A percentile compares a stretch with the other conserved stretches of the same genome.
phyloP scores from a whole-genome alignment of 1,140 invertebrate genomes.

The Homarus americanus region DNA sequence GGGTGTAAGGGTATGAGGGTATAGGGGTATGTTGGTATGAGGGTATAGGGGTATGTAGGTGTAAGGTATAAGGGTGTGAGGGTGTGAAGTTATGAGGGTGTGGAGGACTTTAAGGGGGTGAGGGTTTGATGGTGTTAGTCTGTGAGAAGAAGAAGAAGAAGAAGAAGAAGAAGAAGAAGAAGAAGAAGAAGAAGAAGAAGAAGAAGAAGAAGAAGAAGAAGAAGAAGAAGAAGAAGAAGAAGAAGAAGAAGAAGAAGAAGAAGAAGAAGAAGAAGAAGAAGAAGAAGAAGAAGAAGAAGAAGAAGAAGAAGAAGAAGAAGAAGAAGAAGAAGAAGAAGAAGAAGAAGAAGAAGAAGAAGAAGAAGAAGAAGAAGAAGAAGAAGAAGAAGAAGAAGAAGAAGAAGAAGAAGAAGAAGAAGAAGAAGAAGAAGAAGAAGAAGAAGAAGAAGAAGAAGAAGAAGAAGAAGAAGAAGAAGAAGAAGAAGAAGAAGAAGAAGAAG shows the following conservation, averaged over 20 bases:
- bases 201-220: conserved; percentile 8
- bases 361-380: neutral
- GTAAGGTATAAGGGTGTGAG: no score
- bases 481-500: neutral
- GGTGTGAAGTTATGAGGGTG: no score
- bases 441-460: neutral
- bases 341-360: neutral
- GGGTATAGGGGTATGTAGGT: no score
- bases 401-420: neutral
- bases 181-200: neutral
- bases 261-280: no score
- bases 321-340: neutral
- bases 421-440: neutral
- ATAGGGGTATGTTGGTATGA: no score
- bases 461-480: neutral
- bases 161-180: neutral
- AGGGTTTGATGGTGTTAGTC: no score
- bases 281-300: no score
- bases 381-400: neutral
- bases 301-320: neutral
- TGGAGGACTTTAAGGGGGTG: no score
- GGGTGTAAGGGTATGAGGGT: no score
- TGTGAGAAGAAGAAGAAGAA: neutral
- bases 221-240: neutral
- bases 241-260: neutral